These are phyloP conservation scores for Tauraco hartlaubi DNA, from an alignment of 2,797 vertebrate genomes.

Conservation along the genomic window DNA sequence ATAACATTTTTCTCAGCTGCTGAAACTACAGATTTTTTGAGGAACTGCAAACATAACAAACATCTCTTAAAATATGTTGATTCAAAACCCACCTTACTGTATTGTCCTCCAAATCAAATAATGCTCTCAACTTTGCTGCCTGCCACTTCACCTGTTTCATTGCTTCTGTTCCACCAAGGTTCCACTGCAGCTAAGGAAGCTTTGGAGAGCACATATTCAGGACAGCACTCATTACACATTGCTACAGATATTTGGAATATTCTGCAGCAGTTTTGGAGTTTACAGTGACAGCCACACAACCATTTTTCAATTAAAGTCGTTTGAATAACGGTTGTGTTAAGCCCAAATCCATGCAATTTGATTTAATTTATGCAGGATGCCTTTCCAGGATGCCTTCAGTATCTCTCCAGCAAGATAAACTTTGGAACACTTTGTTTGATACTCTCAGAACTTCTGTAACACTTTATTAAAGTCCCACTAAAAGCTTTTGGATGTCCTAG, in stretches of 20 bases:
- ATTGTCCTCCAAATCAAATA: background rate
- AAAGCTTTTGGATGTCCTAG: background rate
- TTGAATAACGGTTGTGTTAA: background rate
- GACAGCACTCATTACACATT: background rate
- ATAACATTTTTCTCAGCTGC: background rate
- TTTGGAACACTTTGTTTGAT: slow-evolving; percentile 4
- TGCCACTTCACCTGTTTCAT: background rate
- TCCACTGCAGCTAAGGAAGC: background rate
- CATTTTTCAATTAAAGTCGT: background rate
- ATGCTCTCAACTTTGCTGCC: background rate
- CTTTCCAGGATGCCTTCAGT: background rate
- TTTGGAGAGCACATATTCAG: background rate
- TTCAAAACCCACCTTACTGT: background rate
- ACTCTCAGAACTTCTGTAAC: background rate
- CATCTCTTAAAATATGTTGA: background rate
- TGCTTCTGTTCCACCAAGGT: background rate
- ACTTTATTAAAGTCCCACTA: background rate
- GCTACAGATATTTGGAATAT: background rate
- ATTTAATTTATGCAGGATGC: background rate
- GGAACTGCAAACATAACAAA: background rate
- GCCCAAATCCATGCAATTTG: background rate
- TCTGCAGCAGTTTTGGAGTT: background rate
- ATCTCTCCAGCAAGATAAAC: background rate
- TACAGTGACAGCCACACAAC: background rate
- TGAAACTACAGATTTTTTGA: background rate